These are phyloP conservation scores for Drosophila yooni DNA, from an alignment of 2,888 invertebrate genomes.

Conservation along the genomic window DNA sequence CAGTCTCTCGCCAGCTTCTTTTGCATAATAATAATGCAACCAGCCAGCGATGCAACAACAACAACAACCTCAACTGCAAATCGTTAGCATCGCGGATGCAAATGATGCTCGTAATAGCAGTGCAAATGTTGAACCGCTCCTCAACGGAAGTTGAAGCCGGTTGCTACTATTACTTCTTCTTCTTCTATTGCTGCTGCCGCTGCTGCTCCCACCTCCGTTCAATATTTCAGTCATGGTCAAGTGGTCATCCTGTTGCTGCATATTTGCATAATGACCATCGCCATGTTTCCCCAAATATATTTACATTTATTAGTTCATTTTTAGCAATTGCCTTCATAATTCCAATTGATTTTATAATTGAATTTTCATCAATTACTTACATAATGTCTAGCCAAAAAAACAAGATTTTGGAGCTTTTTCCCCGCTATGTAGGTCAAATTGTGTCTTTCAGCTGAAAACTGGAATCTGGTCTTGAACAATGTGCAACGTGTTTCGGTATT, in stretches of 20 bases:
- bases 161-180: slow-evolving; percentile 15
- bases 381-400: slow-evolving; percentile 18
- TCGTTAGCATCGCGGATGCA: slow-evolving; percentile 41
- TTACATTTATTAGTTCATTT: neutral
- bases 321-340: slow-evolving; percentile 3
- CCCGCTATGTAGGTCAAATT: slow-evolving; percentile 49
- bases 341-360: slow-evolving; percentile 35
- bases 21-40: slow-evolving; percentile 77
- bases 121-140: slow-evolving; percentile 51
- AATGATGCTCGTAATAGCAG: slow-evolving; percentile 59
- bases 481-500: slow-evolving; percentile 47
- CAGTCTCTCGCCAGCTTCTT: slow-evolving; percentile 62
- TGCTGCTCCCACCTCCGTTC: slow-evolving; percentile 36
- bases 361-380: slow-evolving; percentile 38
- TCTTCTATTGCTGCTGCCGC: slow-evolving; percentile 5
- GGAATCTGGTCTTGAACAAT: slow-evolving; percentile 50
- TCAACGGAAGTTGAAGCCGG: slow-evolving; percentile 57
- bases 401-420: slow-evolving; percentile 6
- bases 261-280: slow-evolving; percentile 20
- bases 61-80: slow-evolving; percentile 15
- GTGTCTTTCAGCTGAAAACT: slow-evolving; percentile 38
- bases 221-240: slow-evolving; percentile 77
- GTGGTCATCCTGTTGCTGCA: slow-evolving; percentile 57
- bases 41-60: slow-evolving; percentile 32
- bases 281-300: slow-evolving; percentile 22